Evolutionary conservation across 2,888 invertebrate species (phyloP).

Genomic region (Argyresthia albistria): DNA sequence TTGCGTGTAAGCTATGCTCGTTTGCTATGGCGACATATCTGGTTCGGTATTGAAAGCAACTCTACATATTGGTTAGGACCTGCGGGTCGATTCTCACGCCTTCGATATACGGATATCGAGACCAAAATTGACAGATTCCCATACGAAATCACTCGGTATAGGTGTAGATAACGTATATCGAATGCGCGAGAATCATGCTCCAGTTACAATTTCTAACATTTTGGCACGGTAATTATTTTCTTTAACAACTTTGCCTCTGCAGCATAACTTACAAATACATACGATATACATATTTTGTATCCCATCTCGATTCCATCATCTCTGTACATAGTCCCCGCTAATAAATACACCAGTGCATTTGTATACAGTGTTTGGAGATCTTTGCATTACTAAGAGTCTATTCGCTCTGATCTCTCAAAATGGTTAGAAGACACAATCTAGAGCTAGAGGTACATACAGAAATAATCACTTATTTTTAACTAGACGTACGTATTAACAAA

Average conservation of each 20-base stretch:
- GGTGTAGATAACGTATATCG: too few relatives aligned
- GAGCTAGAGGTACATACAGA: slow-evolving; percentile 10
- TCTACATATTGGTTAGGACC: too few relatives aligned
- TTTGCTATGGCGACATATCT: neutral
- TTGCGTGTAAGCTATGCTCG: neutral
- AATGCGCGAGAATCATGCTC: too few relatives aligned
- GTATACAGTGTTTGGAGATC: slow-evolving; percentile 49
- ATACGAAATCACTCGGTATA: too few relatives aligned
- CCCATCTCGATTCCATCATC: slow-evolving; percentile 28
- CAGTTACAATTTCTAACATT: too few relatives aligned
- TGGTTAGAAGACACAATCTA: slow-evolving; percentile 14
- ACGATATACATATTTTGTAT: slow-evolving; percentile 27
- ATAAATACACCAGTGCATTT: slow-evolving; percentile 47
- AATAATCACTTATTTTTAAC: slow-evolving; percentile 3
- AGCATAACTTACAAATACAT: slow-evolving; percentile 26
- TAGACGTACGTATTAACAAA: slow-evolving; percentile 3
- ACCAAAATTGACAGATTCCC: too few relatives aligned
- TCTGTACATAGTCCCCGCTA: slow-evolving; percentile 18
- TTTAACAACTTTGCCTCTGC: slow-evolving; percentile 31
- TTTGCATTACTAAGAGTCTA: neutral
- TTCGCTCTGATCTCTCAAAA: neutral
- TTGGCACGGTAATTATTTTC: too few relatives aligned
- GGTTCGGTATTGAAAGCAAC: neutral
- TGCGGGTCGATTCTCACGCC: too few relatives aligned
- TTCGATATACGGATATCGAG: too few relatives aligned